These are phyloP conservation scores for Xylocampa areola DNA, from an alignment of 2,888 invertebrate species.

Conservation along the genomic window DNA sequence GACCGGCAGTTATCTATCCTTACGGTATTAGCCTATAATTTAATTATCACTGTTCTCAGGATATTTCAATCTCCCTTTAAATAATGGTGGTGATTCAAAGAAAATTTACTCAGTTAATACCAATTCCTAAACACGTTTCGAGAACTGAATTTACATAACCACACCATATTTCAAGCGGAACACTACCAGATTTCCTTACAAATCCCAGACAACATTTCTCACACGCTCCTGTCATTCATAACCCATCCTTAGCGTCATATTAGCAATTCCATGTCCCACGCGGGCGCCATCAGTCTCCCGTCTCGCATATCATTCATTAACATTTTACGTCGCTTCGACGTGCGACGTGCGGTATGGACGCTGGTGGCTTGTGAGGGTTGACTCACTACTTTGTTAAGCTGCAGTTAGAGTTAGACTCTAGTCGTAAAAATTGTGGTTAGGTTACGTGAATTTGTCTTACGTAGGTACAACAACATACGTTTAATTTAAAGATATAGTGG, in stretches of 20 bases:
- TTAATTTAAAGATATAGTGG: too few relatives aligned
- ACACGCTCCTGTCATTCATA: constrained; percentile 40
- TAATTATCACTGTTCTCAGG: too few relatives aligned
- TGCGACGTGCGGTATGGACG: constrained; percentile 13
- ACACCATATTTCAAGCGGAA: background rate
- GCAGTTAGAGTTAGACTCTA: constrained; percentile 10
- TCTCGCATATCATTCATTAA: constrained; percentile 49
- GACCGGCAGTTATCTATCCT: too few relatives aligned
- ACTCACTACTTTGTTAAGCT: constrained; percentile 31
- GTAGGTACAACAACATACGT: too few relatives aligned
- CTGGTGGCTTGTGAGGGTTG: constrained; percentile 24
- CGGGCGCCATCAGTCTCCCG: constrained; percentile 42
- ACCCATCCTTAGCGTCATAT: constrained; percentile 21
- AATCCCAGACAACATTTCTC: constrained; percentile 9
- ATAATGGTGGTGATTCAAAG: too few relatives aligned
- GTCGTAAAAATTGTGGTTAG: constrained; percentile 19
- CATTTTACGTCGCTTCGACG: constrained; percentile 49
- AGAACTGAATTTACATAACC: background rate
- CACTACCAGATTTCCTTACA: constrained; percentile 1
- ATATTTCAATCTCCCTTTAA: too few relatives aligned
- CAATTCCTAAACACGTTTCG: too few relatives aligned
- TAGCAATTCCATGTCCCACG: constrained; percentile 38
- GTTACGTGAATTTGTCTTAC: constrained; percentile 5
- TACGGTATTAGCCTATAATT: too few relatives aligned
- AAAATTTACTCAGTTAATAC: too few relatives aligned